phyloP scores from a whole-genome alignment of 2,888 invertebrate genomes.

The Steinernema scapterisci region DNA sequence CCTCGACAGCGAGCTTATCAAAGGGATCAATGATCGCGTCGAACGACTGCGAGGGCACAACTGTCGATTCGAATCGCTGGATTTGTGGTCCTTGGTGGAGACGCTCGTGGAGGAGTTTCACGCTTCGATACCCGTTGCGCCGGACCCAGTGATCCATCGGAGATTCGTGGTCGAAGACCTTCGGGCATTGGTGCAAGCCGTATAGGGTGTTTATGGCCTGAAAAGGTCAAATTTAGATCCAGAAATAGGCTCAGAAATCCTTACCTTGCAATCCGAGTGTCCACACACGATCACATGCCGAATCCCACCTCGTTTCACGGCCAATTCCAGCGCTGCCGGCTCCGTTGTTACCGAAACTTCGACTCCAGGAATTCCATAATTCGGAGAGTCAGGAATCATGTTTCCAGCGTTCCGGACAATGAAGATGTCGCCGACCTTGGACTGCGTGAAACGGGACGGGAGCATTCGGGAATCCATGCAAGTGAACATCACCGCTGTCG shows the following conservation, averaged over 20 bases:
- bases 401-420: slow-evolving; percentile 95
- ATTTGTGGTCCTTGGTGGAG: slow-evolving; percentile 47
- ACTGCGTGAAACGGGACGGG: slow-evolving; percentile 87
- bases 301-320: slow-evolving; percentile 74
- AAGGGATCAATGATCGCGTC: slow-evolving; percentile 93
- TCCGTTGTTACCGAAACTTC: slow-evolving; percentile 81
- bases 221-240: neutral
- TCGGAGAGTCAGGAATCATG: slow-evolving; percentile 87
- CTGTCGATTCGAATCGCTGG: slow-evolving; percentile 48
- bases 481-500: slow-evolving; percentile 93
- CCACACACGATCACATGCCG: slow-evolving; percentile 92
- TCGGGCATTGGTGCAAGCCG: slow-evolving; percentile 75
- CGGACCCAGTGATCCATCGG: slow-evolving; percentile 89
- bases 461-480: slow-evolving; percentile 98
- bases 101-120: slow-evolving; percentile 74
- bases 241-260: neutral
- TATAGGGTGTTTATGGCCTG: slow-evolving; percentile 82
- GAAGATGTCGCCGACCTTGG: slow-evolving; percentile 95
- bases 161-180: slow-evolving; percentile 70
- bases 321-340: slow-evolving; percentile 90
- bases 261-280: slow-evolving; percentile 89
- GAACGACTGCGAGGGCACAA: slow-evolving; percentile 71
- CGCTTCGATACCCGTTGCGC: slow-evolving; percentile 81
- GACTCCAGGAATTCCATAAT: slow-evolving; percentile 73
- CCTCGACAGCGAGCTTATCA: slow-evolving; percentile 80